Evolutionary conservation across 2,113 vertebrate genomes (phyloP), one percentile per base, ranked within the genome.

Genomic region (Pelmatolapia mariae): DNA sequence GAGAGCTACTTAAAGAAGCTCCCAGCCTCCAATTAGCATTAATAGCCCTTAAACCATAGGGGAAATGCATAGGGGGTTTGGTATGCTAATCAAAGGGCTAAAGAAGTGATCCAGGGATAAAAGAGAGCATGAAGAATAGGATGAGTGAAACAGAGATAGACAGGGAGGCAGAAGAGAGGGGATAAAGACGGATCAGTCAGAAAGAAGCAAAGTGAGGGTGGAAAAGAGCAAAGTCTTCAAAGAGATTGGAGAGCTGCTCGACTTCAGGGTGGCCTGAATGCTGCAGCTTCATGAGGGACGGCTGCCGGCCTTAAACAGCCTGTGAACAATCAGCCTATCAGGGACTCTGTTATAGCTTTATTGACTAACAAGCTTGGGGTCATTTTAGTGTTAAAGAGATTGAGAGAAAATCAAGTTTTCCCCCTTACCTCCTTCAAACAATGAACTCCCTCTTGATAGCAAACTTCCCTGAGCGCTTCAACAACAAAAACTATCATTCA

Each of bases 11-110:
- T 31, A 90, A 88, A 95, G 94, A 95, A 91, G 88, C 81, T 90
- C 94, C 94, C 93, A 87, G 95, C 83, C 95, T 92, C 93, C 95
- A 96, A 96, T 97, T 96, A 96, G 95, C 96, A 96, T 96, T 91
- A 95, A 96, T 96, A 93, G 89, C 93, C 88, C 91, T 96, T 94
- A 93, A 95, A 95, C 92, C 94, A 89, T 80, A 85, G 89, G 91
- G 95, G 94, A 95, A 95, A 96, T 95, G 95, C 91, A 91, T 71
- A 88, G 87, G 81, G 90, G 86, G 93, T 95, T 95, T 94, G 95
- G 87, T 95, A 96, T 96, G 96, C 94, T 94, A 96, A 96, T 94
- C 89, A 90, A 89, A 80, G 81, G 78, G 91, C 91, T 93, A 87
- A 96, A 94, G 87, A 86, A 95, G 91, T 89, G 93, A 95, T 95